Base-by-base conservation (phyloP, 1,140 invertebrate species). In the Scaptomyza montana region DNA sequence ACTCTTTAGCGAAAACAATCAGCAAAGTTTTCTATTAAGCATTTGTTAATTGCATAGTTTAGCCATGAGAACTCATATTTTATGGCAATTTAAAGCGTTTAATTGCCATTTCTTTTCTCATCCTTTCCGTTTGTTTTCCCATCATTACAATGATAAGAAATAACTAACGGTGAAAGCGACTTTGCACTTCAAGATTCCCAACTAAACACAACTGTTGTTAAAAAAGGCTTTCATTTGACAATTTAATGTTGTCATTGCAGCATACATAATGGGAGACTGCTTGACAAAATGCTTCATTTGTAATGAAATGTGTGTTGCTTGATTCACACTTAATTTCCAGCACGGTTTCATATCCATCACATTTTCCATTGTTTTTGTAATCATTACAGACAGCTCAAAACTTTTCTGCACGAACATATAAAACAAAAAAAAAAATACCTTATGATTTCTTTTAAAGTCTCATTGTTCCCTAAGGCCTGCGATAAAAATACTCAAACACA, bases 131-230 rank as follows among this genome's bases (percentile, higher is more conserved):
- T 56, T 13, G 36, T 41, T 33, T 33, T 33, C 30, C 30, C 30
- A 33, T 5, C 5, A 33, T 33, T 4, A 4, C 5, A 76, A 78
- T 72, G 66, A 69, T 69, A 69, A 69, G 50, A 55, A 63, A 55
- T 55, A 63, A 36, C 67, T 57, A 8, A 55, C 55, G 66, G 70
- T 61, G 70, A 73, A 68, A 73, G 70, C 70, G 56, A 19, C 46
- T 28, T 41, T 46, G 28, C 47, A 13, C 43, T 49, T 43, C 3
- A 5, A 43, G 12, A 43, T 43, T 43, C 12, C 39, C 8, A 59
- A 28, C 12, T 9, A 12, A 9, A 16, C 36, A 12, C 36, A 41
- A 12, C 33, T 6, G 7, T 7, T 41, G 16, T 39, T 33, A 36
- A 9, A 47, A 47, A 47, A 12, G n/a, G 54, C 54, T 25, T 43